phyloP scores from a whole-genome alignment of 2,113 vertebrate genomes.

The Ceratotherium simum region DNA sequence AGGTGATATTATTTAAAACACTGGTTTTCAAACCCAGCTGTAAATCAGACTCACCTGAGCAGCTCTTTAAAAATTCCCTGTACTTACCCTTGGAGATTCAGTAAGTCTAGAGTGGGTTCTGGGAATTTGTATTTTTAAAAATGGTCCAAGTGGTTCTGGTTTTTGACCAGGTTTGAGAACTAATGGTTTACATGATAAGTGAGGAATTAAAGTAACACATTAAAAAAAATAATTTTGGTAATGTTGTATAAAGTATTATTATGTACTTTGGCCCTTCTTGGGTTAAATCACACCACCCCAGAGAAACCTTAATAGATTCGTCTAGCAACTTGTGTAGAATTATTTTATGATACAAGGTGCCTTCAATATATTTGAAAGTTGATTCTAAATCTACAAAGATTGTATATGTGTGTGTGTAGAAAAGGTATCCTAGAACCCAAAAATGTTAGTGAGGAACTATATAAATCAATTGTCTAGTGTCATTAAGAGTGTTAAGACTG shows the following conservation, averaged over 20 bases:
- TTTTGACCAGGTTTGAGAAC: neutral
- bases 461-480: neutral
- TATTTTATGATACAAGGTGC: conserved; percentile 8
- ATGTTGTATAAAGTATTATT: neutral
- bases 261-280: neutral
- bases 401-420: neutral
- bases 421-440: neutral
- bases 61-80: neutral
- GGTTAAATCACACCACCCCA: neutral
- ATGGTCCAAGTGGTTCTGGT: conserved; percentile 4
- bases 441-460: neutral
- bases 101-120: conserved; percentile 37
- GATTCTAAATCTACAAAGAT: neutral
- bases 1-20: neutral
- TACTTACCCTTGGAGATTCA: neutral
- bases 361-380: conserved; percentile 16
- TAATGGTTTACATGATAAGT: neutral
- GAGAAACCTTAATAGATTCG: conserved; percentile 24
- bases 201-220: neutral
- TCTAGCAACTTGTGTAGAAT: conserved; percentile 18
- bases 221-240: conserved; percentile 7
- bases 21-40: neutral
- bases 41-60: conserved; percentile 30
- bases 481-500: neutral
- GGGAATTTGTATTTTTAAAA: conserved; percentile 35